Conservation (phyloP, 2,888 invertebrate genomes). For the Prosapia bicincta region DNA sequence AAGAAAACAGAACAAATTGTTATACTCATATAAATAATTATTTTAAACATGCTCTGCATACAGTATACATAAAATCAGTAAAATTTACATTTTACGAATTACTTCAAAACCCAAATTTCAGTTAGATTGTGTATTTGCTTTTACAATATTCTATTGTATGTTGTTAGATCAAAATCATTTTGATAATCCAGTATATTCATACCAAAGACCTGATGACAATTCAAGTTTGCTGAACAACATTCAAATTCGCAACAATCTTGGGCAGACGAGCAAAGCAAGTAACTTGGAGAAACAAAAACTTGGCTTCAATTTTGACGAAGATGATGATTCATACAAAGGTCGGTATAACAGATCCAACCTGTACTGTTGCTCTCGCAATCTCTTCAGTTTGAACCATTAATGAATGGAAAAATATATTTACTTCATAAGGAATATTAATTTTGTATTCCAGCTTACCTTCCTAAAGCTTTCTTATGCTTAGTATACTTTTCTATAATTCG, state of each 20-base stretch:
- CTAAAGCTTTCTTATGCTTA: too few relatives aligned
- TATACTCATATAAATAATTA: too few relatives aligned
- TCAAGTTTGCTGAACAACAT: slow-evolving; percentile 49
- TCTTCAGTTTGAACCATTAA: too few relatives aligned
- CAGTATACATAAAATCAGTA: too few relatives aligned
- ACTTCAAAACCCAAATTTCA: background rate
- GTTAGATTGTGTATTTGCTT: background rate
- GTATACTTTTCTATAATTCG: too few relatives aligned
- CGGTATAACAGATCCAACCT: background rate
- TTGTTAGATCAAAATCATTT: slow-evolving; percentile 76
- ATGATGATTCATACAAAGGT: slow-evolving; percentile 37
- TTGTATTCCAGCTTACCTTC: too few relatives aligned
- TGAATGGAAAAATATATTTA: too few relatives aligned
- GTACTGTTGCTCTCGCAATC: too few relatives aligned
- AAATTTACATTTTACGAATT: too few relatives aligned
- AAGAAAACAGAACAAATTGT: too few relatives aligned
- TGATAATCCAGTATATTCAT: slow-evolving; percentile 89
- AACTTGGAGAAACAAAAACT: slow-evolving; percentile 54
- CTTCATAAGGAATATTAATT: too few relatives aligned
- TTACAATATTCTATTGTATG: slow-evolving; percentile 16
- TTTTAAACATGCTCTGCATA: too few relatives aligned
- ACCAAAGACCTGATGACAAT: slow-evolving; percentile 44
- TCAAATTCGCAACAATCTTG: slow-evolving; percentile 57
- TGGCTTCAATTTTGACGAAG: slow-evolving; percentile 52
- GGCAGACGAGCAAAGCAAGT: slow-evolving; percentile 52